Percentiles rank a stretch among this genome's conserved stretches.
Conservation (phyloP, 2,888 invertebrate species). For the Eugnorisma glareosa region DNA sequence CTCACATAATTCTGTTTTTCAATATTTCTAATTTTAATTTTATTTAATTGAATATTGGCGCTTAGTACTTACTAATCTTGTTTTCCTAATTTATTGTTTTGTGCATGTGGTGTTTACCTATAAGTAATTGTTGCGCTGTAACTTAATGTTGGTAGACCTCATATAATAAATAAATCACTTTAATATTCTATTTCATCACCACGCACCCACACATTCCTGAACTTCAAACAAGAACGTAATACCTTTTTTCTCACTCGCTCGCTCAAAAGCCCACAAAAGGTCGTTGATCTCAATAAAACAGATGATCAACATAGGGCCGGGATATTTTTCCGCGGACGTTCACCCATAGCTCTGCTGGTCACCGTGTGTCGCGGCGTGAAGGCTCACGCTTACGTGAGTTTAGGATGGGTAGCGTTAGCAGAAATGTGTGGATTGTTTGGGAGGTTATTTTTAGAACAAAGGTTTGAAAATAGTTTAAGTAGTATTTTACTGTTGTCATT, state of each 20-base stretch:
- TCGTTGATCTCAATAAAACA: constrained; percentile 45
- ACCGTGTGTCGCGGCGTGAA: constrained; percentile 58
- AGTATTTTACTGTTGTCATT: no score
- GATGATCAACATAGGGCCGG: constrained; percentile 33
- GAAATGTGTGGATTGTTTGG: constrained; percentile 21
- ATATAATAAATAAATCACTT: no score
- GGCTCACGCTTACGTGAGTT: constrained; percentile 70
- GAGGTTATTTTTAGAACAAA: constrained; percentile 25
- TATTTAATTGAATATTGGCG: no score
- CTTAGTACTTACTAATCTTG: no score
- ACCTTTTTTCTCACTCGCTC: not conserved
- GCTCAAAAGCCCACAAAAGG: constrained; percentile 27
- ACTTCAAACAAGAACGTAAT: not conserved
- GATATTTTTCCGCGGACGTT: constrained; percentile 50
- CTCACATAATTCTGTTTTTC: no score
- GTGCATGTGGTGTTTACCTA: no score
- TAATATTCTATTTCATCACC: not conserved
- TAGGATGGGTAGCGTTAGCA: constrained; percentile 63
- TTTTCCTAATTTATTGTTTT: no score
- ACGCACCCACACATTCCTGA: not conserved
- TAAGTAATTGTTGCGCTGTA: no score
- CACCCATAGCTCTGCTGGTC: constrained; percentile 50
- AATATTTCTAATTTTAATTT: no score
- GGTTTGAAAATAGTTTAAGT: not conserved
- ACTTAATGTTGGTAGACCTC: no score